A percentile compares a stretch with the other conserved stretches of the same genome.
These are phyloP conservation scores for Cotesia glomerata DNA, from an alignment of 1,140 invertebrate genomes.

Conservation along the genomic window DNA sequence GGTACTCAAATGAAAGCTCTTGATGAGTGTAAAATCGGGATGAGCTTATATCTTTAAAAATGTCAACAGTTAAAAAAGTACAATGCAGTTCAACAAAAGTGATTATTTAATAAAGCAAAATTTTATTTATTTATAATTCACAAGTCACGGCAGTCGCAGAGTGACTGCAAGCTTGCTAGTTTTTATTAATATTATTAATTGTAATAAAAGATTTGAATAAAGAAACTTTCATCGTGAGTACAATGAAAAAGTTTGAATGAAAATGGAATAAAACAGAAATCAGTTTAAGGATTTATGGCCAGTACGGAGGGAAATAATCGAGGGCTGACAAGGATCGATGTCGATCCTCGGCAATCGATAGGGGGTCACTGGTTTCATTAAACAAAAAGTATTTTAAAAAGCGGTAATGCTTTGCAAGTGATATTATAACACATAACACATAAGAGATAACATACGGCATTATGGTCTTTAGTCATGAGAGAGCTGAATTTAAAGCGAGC, in stretches of 20 bases:
- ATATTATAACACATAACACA: conserved; percentile 10
- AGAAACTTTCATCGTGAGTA: neutral
- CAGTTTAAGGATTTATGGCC: conserved; percentile 7
- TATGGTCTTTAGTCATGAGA: too few relatives aligned
- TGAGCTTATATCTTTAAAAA: too few relatives aligned
- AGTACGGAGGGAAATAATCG: conserved; percentile 8
- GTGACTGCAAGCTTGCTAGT: too few relatives aligned
- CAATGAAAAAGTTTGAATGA: neutral
- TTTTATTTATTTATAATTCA: too few relatives aligned
- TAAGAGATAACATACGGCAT: neutral
- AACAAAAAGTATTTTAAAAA: conserved; percentile 2
- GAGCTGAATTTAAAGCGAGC: too few relatives aligned
- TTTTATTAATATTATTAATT: neutral
- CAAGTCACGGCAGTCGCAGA: too few relatives aligned
- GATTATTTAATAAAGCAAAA: too few relatives aligned
- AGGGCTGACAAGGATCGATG: conserved; percentile 33
- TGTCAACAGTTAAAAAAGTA: too few relatives aligned
- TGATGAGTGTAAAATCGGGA: too few relatives aligned
- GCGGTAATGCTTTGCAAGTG: neutral
- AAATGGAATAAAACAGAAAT: neutral
- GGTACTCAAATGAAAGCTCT: too few relatives aligned
- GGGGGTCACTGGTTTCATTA: conserved; percentile 37
- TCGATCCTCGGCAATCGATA: conserved; percentile 43
- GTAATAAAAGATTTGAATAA: conserved; percentile 1
- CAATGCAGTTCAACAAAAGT: too few relatives aligned